phyloP scores from a whole-genome alignment of 64 coral and sea anemone species.

The Pocillopora damicornis region DNA sequence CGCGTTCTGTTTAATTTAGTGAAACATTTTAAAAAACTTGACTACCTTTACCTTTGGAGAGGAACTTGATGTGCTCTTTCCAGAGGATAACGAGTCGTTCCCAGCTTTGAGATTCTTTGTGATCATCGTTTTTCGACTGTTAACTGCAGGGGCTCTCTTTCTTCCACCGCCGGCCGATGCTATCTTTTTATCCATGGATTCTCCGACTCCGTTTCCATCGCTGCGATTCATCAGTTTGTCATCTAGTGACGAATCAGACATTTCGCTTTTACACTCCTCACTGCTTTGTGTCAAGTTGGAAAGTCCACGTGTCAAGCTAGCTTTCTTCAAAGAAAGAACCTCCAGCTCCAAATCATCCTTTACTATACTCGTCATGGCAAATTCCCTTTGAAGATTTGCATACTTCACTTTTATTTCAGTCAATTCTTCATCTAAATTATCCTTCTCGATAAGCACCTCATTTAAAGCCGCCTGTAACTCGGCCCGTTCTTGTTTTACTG shows the following conservation, averaged over 20 bases:
- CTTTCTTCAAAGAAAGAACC: constrained; percentile 3
- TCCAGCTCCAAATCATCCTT: constrained; percentile 64
- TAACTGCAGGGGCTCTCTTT: not conserved
- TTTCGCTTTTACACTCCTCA: not conserved
- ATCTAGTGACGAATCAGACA: not conserved
- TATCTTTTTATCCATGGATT: not conserved
- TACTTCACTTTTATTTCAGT: constrained; percentile 55
- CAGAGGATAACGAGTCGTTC: not conserved
- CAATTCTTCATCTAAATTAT: constrained; percentile 74
- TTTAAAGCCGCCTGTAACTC: constrained; percentile 65
- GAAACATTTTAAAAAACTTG: not conserved
- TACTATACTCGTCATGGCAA: constrained; percentile 32
- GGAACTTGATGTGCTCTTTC: not conserved
- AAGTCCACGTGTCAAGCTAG: not conserved
- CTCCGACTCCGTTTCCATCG: not conserved
- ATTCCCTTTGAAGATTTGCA: constrained; percentile 60
- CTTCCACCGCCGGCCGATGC: not conserved
- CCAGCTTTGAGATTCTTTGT: not conserved
- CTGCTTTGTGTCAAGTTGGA: not conserved
- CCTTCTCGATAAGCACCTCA: constrained; percentile 54
- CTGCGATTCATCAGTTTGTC: not conserved
- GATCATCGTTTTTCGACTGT: not conserved
- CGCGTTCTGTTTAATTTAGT: no score
- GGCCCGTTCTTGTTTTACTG: constrained; percentile 83
- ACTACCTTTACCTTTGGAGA: not conserved